phyloP scores from a whole-genome alignment of 2,888 invertebrate species.

The Lithophane semibrunnea region DNA sequence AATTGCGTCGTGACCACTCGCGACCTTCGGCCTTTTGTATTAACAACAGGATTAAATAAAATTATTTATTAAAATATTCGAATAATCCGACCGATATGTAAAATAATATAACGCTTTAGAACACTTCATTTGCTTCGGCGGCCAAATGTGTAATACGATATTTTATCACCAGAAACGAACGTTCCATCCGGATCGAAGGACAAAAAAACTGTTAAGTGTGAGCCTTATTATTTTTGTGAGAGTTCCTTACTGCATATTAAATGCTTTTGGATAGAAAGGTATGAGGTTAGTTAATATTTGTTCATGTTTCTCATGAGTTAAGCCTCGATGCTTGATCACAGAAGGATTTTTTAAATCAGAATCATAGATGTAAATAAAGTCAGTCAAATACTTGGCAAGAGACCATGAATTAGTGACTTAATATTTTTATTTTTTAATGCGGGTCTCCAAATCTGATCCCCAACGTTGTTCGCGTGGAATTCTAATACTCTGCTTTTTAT shows the following conservation, averaged over 20 bases:
- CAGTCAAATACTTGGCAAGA: neutral
- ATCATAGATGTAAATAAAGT: neutral
- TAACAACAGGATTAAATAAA: slow-evolving; percentile 17
- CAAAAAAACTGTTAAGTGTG: slow-evolving; percentile 63
- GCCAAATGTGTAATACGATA: slow-evolving; percentile 77
- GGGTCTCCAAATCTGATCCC: slow-evolving; percentile 57
- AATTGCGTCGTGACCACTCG: slow-evolving; percentile 22
- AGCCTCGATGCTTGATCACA: neutral
- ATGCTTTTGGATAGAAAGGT: neutral
- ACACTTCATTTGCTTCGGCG: slow-evolving; percentile 67
- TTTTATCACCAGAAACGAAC: slow-evolving; percentile 70
- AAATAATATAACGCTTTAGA: slow-evolving; percentile 60
- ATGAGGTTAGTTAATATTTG: neutral
- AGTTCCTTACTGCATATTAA: slow-evolving; percentile 1
- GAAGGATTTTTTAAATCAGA: neutral
- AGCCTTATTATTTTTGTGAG: slow-evolving; percentile 16
- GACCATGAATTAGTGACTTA: neutral
- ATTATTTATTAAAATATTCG: slow-evolving; percentile 37
- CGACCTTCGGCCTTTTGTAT: slow-evolving; percentile 6
- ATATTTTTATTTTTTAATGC: neutral
- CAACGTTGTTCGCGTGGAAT: slow-evolving; percentile 65
- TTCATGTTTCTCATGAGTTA: neutral
- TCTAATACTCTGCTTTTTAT: slow-evolving; percentile 73
- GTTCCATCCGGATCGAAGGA: slow-evolving; percentile 76
- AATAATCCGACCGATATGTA: slow-evolving; percentile 51